Conservation (phyloP, 2,888 invertebrate genomes). For the Ormyrus nitidulus region DNA sequence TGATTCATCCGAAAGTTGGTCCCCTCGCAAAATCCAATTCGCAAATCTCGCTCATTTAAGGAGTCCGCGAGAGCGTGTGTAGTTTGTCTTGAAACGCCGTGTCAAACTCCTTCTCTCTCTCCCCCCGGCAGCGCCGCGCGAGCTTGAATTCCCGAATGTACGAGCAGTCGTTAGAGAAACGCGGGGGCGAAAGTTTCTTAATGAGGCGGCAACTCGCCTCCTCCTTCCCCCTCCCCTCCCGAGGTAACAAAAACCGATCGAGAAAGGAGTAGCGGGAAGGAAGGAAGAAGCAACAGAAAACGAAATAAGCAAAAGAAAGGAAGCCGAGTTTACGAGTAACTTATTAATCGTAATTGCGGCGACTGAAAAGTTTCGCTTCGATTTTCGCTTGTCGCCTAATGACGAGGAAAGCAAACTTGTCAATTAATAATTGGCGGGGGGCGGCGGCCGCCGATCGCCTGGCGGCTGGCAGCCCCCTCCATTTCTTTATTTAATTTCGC, state of each 20-base stretch:
- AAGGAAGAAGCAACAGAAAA: background rate
- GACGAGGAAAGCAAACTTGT: conserved; percentile 66
- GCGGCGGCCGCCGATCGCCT: conserved; percentile 50
- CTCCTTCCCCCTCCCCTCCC: background rate
- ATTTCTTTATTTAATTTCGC: conserved; percentile 63
- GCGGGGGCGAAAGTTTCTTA: conserved; percentile 47
- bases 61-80: background rate
- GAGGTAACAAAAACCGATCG: conserved; percentile 46
- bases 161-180: conserved; percentile 12
- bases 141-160: conserved; percentile 35
- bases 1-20: no score
- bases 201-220: conserved; percentile 41
- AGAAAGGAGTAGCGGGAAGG: conserved; percentile 36
- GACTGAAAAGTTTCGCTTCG: conserved; percentile 62
- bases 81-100: conserved; percentile 10
- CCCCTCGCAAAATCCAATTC: no score
- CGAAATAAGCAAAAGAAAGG: background rate
- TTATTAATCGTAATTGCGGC: conserved; percentile 66
- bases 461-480: conserved; percentile 43
- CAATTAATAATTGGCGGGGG: conserved; percentile 66
- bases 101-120: conserved; percentile 20
- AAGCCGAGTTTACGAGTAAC: conserved; percentile 54
- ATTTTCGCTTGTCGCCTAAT: conserved; percentile 56
- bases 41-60: no score
- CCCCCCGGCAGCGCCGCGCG: background rate